phyloP scores from a whole-genome alignment of 2,888 invertebrate species.

The Acronicta psi region DNA sequence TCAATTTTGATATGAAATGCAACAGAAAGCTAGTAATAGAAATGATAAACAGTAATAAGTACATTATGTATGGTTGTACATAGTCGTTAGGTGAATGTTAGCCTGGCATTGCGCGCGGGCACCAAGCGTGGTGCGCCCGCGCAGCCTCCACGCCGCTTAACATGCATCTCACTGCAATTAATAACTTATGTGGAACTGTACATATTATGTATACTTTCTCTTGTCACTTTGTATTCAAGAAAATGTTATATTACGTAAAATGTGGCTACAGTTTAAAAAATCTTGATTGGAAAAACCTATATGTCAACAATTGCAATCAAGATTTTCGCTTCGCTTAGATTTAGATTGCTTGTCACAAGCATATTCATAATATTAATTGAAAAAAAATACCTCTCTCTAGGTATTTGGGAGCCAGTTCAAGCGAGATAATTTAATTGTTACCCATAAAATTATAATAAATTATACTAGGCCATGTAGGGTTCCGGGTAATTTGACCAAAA shows the following conservation, averaged over 20 bases:
- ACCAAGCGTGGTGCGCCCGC: constrained; percentile 56
- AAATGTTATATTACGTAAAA: neutral
- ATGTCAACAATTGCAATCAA: too few relatives aligned
- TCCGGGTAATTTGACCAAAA: too few relatives aligned
- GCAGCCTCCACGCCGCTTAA: constrained; percentile 48
- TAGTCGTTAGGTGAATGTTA: constrained; percentile 26
- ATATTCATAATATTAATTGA: too few relatives aligned
- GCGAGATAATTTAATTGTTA: too few relatives aligned
- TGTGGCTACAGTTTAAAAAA: neutral
- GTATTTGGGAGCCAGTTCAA: too few relatives aligned
- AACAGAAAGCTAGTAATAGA: constrained; percentile 38
- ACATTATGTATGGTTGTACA: constrained; percentile 20
- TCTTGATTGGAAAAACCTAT: too few relatives aligned
- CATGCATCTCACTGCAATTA: constrained; percentile 67
- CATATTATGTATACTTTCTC: constrained; percentile 63
- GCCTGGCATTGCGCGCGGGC: constrained; percentile 31
- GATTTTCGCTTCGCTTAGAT: too few relatives aligned
- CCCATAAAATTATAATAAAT: too few relatives aligned
- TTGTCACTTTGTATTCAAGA: constrained; percentile 57
- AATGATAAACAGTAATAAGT: constrained; percentile 30
- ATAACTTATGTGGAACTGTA: constrained; percentile 61
- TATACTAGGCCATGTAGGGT: too few relatives aligned
- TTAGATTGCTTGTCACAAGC: too few relatives aligned
- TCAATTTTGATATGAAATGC: constrained; percentile 30
- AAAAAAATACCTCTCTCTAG: too few relatives aligned